phyloP scores from a whole-genome alignment of 2,797 vertebrate species.

The Chaenodraco wilsoni region DNA sequence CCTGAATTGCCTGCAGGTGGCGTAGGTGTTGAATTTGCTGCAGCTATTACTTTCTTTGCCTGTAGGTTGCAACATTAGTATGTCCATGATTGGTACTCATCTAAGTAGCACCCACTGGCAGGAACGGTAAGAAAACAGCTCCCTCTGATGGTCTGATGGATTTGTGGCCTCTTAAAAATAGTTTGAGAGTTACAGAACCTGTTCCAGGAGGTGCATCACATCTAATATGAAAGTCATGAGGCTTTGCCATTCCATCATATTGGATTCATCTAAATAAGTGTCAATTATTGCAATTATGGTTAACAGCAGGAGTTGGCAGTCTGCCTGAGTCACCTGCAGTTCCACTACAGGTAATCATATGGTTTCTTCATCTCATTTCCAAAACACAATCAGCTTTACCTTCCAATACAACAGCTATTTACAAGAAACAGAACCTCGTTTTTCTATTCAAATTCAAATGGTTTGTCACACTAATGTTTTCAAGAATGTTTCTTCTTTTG shows the following conservation, averaged over 20 bases:
- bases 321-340: conserved; percentile 37
- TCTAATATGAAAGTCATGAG: conserved; percentile 6
- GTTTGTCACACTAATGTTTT: conserved; percentile 40
- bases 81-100: neutral
- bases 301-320: conserved; percentile 36
- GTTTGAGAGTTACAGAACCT: neutral
- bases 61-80: neutral
- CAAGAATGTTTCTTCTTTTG: conserved; percentile 13
- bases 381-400: conserved; percentile 51
- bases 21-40: neutral
- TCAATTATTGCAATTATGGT: conserved; percentile 29
- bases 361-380: conserved; percentile 41
- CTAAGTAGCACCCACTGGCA: no score
- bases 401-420: conserved; percentile 44
- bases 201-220: neutral
- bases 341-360: conserved; percentile 39
- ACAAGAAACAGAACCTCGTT: conserved; percentile 41
- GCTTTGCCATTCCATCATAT: conserved; percentile 13
- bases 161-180: neutral
- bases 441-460: conserved; percentile 29
- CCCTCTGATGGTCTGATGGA: neutral
- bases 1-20: neutral
- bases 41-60: neutral
- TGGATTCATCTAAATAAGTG: conserved; percentile 37
- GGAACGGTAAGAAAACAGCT: neutral